phyloP scores from a whole-genome alignment of 2,797 vertebrate species.

The Denticeps clupeoides region DNA sequence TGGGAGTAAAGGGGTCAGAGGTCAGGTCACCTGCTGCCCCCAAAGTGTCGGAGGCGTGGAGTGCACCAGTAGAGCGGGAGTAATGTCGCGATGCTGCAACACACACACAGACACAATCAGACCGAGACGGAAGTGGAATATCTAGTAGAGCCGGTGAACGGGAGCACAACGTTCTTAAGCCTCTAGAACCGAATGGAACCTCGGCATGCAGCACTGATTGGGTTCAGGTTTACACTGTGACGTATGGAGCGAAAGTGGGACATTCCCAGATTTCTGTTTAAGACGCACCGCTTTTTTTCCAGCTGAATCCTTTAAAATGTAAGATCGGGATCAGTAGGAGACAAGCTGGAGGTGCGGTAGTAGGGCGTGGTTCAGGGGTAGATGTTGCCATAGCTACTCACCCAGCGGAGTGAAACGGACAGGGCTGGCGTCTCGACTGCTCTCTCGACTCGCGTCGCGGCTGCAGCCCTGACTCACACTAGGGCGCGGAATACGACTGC shows the following conservation, averaged over 20 bases:
- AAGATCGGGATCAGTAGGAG: too few species aligned
- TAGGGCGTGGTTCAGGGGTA: too few species aligned
- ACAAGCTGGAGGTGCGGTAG: too few species aligned
- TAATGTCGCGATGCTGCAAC: conserved; percentile 95
- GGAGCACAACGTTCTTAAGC: too few species aligned
- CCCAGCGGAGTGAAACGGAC: conserved; percentile 90
- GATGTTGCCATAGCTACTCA: conserved; percentile 59
- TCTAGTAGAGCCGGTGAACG: too few species aligned
- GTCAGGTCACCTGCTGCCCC: conserved; percentile 89
- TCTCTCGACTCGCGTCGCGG: conserved; percentile 95
- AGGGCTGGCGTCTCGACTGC: conserved; percentile 96
- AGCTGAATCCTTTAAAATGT: too few species aligned
- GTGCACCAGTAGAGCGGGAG: conserved; percentile 96
- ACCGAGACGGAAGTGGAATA: conserved; percentile 14
- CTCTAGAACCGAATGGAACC: too few species aligned
- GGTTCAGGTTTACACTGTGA: too few species aligned
- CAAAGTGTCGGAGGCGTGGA: conserved; percentile 85
- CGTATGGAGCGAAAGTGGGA: too few species aligned
- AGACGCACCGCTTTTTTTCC: too few species aligned
- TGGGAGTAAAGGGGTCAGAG: conserved; percentile 42
- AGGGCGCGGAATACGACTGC: conserved; percentile 96
- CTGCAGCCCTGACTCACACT: conserved; percentile 99
- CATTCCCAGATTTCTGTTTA: too few species aligned
- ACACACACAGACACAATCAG: conserved; percentile 67
- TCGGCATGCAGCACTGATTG: too few species aligned